Base-by-base conservation (phyloP, 2,797 vertebrate genomes). In the Masticophis lateralis region DNA sequence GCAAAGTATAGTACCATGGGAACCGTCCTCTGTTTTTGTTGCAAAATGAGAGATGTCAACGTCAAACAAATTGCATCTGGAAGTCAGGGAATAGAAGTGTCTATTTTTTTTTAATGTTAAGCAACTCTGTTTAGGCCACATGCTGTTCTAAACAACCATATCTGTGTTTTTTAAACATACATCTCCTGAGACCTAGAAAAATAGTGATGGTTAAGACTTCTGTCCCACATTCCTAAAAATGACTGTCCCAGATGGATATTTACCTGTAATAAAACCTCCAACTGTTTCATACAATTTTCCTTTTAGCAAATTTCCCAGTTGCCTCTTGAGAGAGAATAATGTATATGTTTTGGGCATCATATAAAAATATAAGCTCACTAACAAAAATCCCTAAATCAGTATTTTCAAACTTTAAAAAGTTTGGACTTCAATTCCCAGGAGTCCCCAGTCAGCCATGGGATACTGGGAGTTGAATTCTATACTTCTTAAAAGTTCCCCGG, bases 31-130 rank as follows among this genome's bases (percentile, higher is more conserved):
- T 93, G 25, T 91, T 11, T 83, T 83, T 14, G 43, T 60, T 0
- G 0, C 57, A 91, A 95, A 96, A 96, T 92, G 92, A 91, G 51
- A 53, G 93, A 95, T 94, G 74, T 97, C 93, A 93, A 56, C 86
- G 57, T 91, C 91, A 92, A 86, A 92, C 90, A 91, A 90, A 88
- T 60, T 47, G 37, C 89, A 86, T 93, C 87, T 89, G 86, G 86
- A 93, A 86, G 87, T 59, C 56, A 57, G 92, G 86, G 91, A 88
- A 93, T 92, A 90, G 43, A 87, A 66, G 22, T 89, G 22, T 53
- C 57, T 90, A 37, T 87, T 57, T 88, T 88, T 32, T 56, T 86
- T 20, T 28, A 57, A 86, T n/a, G n/a, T 32, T 47, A 60, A 74
- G 32, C 16, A 28, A 59, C 60, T 88, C 88, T n/a, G 59, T 93